Conservation (phyloP, 1,140 invertebrate species). For the Phortica variegata region DNA sequence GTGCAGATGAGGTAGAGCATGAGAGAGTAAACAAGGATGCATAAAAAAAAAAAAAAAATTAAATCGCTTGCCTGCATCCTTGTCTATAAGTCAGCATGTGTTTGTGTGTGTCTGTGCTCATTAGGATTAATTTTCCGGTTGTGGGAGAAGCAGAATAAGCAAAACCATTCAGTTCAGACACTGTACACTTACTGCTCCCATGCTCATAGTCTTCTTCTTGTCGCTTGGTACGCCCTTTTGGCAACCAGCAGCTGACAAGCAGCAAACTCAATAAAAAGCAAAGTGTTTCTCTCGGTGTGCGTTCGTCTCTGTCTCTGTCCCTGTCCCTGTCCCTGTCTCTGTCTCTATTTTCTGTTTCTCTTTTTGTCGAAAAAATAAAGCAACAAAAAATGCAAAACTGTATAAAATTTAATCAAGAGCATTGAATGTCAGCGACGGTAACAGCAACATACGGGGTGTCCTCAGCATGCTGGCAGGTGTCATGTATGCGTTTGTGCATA, state of each 20-base stretch:
- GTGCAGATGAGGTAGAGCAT: conserved; percentile 1
- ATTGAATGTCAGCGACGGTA: conserved; percentile 49
- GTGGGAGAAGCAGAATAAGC: conserved; percentile 48
- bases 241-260: too few species aligned
- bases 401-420: conserved; percentile 54
- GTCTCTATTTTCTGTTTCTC: background rate
- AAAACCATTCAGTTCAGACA: too few species aligned
- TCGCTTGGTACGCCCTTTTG: too few species aligned
- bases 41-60: conserved; percentile 31
- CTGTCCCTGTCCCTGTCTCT: conserved; percentile 18
- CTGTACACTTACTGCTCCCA: too few species aligned
- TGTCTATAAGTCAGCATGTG: background rate
- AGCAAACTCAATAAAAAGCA: too few species aligned
- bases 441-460: conserved; percentile 19
- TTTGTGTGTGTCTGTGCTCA: conserved; percentile 39
- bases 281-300: conserved; percentile 2
- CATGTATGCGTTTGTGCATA: too few species aligned
- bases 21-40: background rate
- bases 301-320: conserved; percentile 6
- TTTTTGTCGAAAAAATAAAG: background rate
- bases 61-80: conserved; percentile 37
- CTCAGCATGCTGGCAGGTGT: too few species aligned
- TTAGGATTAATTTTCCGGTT: conserved; percentile 54
- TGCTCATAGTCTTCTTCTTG: too few species aligned
- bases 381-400: conserved; percentile 48